Evolutionary conservation across 2,888 invertebrate species (phyloP), one percentile per base, ranked within the genome.

Genomic region (Isotomurus palustris): DNA sequence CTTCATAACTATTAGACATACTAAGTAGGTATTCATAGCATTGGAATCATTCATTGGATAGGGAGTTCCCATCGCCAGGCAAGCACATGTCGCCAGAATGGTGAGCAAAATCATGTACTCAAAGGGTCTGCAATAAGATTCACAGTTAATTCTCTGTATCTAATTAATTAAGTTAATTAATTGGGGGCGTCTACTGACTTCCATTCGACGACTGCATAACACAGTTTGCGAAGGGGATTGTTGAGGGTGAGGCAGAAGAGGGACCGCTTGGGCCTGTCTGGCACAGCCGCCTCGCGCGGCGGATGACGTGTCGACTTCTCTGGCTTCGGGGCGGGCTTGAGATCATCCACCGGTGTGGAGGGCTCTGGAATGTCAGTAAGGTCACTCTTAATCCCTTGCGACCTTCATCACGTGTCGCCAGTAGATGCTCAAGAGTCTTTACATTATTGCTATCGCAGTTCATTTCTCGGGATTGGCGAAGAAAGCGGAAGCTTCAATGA

Each of bases 41-140:
- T 82, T 81, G 67, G 81, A 80, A 72, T 82, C 82, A 58, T 76
- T 75, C 58, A 76, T 74, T 21, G 82, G 82, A 73, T 79, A 82
- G 36, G 82, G 82, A 56, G 80, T 81, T 27, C 78, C 79, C 64
- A 81, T 76, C 55, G 82, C 82, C 69, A 82, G 73, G 38, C 81
- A 81, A 54, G 81, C 77, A 73, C 82, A 82, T 72, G 82, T 82
- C 72, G 81, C 80, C 74, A 81, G 80, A 68, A 82, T 82, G 64
- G 82, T 82, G 66, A 80, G 71, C 70, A 82, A 74, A 71, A 82
- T 82, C 60, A 82, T 74, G 73, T 78, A 81, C 73, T 82, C 82
- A 73, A 83, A 83, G 48, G 81, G 80, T 73, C 78, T 81, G 58
- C 22, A 40, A 14, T 3, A 50, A 50, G 21, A 10, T 21, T 4